Percentiles rank a stretch among this genome's conserved stretches.
phyloP scores from a whole-genome alignment of 2,113 vertebrate genomes.

The Myodes glareolus region DNA sequence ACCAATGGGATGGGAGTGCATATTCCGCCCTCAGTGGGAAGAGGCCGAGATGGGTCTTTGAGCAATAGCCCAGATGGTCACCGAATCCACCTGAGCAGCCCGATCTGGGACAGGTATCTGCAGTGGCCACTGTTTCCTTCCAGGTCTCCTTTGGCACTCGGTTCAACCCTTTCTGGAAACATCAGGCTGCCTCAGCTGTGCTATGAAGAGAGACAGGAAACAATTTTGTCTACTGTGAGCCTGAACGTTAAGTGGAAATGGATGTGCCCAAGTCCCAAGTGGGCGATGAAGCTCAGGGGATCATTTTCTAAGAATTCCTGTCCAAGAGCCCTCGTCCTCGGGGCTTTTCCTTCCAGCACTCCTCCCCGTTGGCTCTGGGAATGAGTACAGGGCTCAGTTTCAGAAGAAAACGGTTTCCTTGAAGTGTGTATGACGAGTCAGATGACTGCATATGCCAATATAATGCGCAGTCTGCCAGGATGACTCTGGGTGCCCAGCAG shows the following conservation, averaged over 20 bases:
- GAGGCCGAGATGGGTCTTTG: background rate
- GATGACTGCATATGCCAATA: background rate
- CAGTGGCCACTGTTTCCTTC: constrained; percentile 49
- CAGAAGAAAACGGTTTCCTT: background rate
- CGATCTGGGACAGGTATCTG: background rate
- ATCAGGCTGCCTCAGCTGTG: constrained; percentile 65
- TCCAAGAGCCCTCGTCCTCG: accelerated
- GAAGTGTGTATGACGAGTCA: background rate
- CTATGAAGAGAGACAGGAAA: constrained; percentile 35
- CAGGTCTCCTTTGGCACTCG: constrained; percentile 57
- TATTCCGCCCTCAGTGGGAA: background rate
- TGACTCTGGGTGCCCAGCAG: background rate
- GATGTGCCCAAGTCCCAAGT: background rate
- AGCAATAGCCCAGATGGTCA: background rate
- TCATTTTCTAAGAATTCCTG: background rate
- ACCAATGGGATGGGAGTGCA: background rate
- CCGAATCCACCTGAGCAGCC: background rate
- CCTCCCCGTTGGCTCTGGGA: background rate
- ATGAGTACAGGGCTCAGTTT: background rate
- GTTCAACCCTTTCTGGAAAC: constrained; percentile 62
- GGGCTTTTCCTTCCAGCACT: background rate
- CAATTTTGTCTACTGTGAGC: background rate
- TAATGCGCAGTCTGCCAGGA: background rate
- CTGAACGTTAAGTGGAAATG: constrained; percentile 23
- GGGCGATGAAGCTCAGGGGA: background rate